A percentile compares a stretch with the other conserved stretches of the same genome.
phyloP scores from a whole-genome alignment of 2,888 invertebrate species.

The Hirtodrosophila confusa region DNA sequence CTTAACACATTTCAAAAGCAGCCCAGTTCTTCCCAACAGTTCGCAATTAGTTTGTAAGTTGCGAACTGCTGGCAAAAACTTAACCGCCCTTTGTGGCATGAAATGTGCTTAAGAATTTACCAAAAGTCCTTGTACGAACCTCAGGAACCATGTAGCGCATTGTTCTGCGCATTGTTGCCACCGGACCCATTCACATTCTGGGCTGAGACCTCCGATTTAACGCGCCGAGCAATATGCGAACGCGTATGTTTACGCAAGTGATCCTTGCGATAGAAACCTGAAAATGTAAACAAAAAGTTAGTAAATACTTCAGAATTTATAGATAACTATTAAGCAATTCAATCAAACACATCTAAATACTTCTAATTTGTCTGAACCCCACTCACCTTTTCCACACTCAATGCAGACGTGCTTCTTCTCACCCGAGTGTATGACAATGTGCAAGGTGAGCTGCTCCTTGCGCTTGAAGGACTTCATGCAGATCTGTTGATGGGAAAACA shows the following conservation, averaged over 20 bases:
- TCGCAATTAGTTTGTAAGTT: constrained; percentile 8
- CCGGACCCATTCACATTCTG: constrained; percentile 85
- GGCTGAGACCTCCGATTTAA: constrained; percentile 93
- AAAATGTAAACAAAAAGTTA: background rate
- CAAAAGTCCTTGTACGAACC: constrained; percentile 85
- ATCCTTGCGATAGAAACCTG: constrained; percentile 93
- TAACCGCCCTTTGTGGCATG: constrained; percentile 45
- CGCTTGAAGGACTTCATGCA: constrained; percentile 95
- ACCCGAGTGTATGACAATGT: constrained; percentile 95
- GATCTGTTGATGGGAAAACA: constrained; percentile 82
- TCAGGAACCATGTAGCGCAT: constrained; percentile 84
- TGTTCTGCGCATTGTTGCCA: constrained; percentile 83
- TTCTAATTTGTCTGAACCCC: too few species aligned
- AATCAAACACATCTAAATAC: too few species aligned
- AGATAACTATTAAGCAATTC: too few species aligned
- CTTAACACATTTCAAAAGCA: constrained; percentile 78
- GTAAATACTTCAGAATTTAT: background rate
- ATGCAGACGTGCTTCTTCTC: constrained; percentile 94
- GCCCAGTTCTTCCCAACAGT: constrained; percentile 40
- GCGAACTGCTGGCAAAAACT: constrained; percentile 42
- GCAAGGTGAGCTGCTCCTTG: constrained; percentile 94
- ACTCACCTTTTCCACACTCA: constrained; percentile 92
- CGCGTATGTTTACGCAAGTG: constrained; percentile 93
- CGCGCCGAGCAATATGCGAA: constrained; percentile 92
- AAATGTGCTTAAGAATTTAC: constrained; percentile 83